A percentile compares a stretch with the other conserved stretches of the same genome.
Evolutionary conservation across 2,797 vertebrate species (phyloP).

Genomic region (Falco berigora): DNA sequence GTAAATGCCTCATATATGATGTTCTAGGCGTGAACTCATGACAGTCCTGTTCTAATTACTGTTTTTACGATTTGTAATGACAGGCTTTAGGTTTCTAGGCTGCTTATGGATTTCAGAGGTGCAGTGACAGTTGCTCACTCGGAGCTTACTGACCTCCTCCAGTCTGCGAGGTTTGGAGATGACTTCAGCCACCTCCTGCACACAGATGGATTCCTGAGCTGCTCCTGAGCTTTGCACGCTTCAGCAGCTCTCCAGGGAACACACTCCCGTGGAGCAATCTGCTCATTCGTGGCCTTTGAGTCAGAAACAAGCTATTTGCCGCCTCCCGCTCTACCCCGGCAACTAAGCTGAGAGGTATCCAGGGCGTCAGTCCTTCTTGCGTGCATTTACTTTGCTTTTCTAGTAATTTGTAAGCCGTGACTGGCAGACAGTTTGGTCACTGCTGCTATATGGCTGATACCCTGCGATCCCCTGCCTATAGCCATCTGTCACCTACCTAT

Average conservation of each 20-base stretch:
- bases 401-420: neutral
- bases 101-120: neutral
- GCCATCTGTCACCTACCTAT: constrained; percentile 35
- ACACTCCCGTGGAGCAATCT: neutral
- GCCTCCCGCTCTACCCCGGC: neutral
- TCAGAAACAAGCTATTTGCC: neutral
- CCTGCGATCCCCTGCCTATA: neutral
- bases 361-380: neutral
- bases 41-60: neutral
- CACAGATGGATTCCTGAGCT: neutral
- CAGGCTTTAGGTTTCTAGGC: neutral
- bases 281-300: neutral
- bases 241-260: neutral
- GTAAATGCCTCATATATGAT: neutral
- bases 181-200: neutral
- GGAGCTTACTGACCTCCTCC: neutral
- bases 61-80: constrained; percentile 40
- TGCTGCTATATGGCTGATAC: neutral
- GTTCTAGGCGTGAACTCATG: neutral
- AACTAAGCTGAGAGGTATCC: neutral
- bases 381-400: neutral
- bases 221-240: neutral
- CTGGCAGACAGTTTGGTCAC: neutral
- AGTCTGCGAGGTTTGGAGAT: neutral
- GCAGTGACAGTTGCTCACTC: neutral